Conservation (phyloP, 2,113 vertebrate genomes). For the Phalacrocorax aristotelis region DNA sequence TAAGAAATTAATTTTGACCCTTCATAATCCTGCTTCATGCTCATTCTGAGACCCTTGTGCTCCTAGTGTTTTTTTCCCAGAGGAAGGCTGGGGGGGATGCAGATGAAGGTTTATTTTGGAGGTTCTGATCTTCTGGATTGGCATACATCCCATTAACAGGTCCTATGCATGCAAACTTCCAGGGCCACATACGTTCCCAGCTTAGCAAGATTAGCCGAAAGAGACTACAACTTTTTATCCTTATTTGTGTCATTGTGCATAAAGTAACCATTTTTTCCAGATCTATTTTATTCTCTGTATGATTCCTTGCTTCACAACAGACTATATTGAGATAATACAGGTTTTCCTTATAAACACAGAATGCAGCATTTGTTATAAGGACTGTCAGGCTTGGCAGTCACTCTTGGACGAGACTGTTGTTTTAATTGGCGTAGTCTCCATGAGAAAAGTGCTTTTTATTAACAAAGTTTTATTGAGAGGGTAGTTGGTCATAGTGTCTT, state of each 20-base stretch:
- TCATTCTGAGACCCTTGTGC: not conserved
- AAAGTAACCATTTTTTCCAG: not conserved
- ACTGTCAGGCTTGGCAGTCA: not conserved
- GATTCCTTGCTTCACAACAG: constrained; percentile 15
- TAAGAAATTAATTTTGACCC: not conserved
- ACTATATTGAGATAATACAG: not conserved
- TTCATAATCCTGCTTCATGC: not conserved
- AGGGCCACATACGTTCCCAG: not conserved
- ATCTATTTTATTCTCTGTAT: not conserved
- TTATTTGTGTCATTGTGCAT: not conserved
- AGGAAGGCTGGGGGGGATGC: not conserved
- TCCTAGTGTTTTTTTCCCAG: not conserved
- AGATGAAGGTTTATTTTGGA: not conserved
- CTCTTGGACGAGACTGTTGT: constrained; percentile 23
- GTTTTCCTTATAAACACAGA: constrained; percentile 44
- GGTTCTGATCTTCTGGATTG: not conserved
- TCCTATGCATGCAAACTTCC: not conserved
- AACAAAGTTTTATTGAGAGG: constrained; percentile 25
- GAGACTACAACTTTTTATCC: not conserved
- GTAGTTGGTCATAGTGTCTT: not conserved
- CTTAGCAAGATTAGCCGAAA: not conserved
- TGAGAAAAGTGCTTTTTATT: constrained; percentile 49
- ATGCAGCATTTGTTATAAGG: constrained; percentile 5
- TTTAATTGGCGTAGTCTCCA: constrained; percentile 20
- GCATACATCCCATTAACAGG: not conserved